phyloP scores from a whole-genome alignment of 2,113 vertebrate genomes.

The Tonatia bakeri region DNA sequence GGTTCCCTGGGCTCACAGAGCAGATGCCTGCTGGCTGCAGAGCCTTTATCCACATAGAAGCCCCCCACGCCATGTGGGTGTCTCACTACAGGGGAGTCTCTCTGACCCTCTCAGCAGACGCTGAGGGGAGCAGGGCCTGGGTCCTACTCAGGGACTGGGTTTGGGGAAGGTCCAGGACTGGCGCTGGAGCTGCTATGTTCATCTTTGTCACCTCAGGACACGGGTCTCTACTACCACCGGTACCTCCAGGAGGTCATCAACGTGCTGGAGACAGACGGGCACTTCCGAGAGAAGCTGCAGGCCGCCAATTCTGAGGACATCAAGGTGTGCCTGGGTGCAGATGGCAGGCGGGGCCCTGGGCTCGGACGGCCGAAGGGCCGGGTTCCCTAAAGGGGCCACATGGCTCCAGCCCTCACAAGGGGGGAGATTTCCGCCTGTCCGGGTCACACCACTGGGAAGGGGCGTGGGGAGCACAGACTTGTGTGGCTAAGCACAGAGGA shows the following conservation, averaged over 20 bases:
- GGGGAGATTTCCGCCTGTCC: background rate
- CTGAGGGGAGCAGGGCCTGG: no score
- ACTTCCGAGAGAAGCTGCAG: conserved; percentile 94
- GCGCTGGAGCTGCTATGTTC: background rate
- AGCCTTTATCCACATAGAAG: background rate
- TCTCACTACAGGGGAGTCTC: no score
- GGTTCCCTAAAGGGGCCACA: accelerated
- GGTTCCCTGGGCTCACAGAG: background rate
- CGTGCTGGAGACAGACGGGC: conserved; percentile 91
- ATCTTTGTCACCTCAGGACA: conserved; percentile 82
- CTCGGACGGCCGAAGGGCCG: background rate
- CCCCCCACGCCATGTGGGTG: background rate
- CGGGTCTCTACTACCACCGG: conserved; percentile 91
- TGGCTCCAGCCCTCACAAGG: background rate
- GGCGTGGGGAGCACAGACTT: background rate
- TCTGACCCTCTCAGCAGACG: background rate
- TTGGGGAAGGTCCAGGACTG: background rate
- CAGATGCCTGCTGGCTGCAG: background rate
- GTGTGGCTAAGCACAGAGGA: background rate
- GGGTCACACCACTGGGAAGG: background rate
- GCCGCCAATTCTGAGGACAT: conserved; percentile 92
- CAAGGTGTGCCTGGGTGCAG: conserved; percentile 78
- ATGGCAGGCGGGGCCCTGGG: accelerated
- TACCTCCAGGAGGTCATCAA: conserved; percentile 93
- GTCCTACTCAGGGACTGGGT: background rate